Base-by-base conservation (phyloP, 2,797 vertebrate species). In the Scolopax bukidnonensis region DNA sequence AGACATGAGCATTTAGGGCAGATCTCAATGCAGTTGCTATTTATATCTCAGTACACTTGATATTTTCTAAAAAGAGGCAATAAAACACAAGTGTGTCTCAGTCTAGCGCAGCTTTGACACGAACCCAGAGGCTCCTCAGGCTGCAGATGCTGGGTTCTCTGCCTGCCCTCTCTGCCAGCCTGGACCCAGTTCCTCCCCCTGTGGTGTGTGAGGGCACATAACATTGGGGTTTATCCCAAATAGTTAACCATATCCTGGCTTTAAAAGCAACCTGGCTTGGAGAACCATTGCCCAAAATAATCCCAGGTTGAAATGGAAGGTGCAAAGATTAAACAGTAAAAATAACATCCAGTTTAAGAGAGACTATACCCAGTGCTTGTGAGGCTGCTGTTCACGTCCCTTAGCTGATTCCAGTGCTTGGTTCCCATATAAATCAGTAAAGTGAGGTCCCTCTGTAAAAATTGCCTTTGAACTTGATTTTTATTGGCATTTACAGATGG, bases 401-500 rank as follows among this genome's bases (percentile, higher is more conserved):
- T 38, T 12, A 17, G 14, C 6, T 28, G 33, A 43, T 60, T 17
- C 51, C 33, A 7, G 56, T 12, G 43, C n/a, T 32, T 24, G 24
- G 27, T 63, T 45, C 12, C 43, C 9, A 4, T 41, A 3, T 12
- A 6, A 33, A 33, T 47, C 3, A 14, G n/a, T 12, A 6, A 16
- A 19, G 53, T 1, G 38, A 36, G 36, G 2, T 33, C 21, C 30
- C 14, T 41, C 61, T 16, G 30, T 48, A 48, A 15, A 48, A 63
- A 16, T 45, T 4, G 15, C 19, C 36, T 24, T 40, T 48, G 21
- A 15, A 3, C 38, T 18, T 28, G 60, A 8, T 25, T 61, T 61
- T 18, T 33, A 1, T 2, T 10, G 53, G 53, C 15, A 9, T 32
- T 27, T 41, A 11, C 3, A 3, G 59, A 5, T 8, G 1, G 2